phyloP scores from a whole-genome alignment of 2,888 invertebrate genomes.

The Andrena camellia region DNA sequence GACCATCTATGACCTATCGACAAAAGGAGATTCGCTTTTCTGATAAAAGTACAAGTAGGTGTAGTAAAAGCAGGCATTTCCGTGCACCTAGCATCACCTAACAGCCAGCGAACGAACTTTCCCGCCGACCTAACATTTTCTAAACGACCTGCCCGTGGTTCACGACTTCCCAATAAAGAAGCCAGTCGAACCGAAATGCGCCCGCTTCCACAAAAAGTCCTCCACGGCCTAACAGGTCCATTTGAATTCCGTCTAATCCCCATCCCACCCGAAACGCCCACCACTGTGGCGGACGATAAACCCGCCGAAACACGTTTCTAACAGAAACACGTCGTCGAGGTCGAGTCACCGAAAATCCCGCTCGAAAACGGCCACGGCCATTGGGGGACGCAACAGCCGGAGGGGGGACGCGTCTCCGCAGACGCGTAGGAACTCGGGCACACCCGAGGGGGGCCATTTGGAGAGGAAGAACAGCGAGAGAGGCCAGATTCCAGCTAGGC shows the following conservation, averaged over 20 bases:
- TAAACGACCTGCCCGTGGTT: too few species aligned
- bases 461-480: slow-evolving; percentile 84
- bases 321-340: slow-evolving; percentile 13
- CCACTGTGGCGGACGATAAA: background rate
- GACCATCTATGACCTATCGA: too few species aligned
- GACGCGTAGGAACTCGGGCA: slow-evolving; percentile 31
- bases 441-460: slow-evolving; percentile 30
- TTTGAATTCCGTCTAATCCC: slow-evolving; percentile 26
- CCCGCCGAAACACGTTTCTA: slow-evolving; percentile 10
- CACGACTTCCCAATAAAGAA: too few species aligned
- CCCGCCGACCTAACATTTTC: too few species aligned
- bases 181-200: too few species aligned
- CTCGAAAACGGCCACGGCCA: background rate
- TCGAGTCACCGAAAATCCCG: slow-evolving; percentile 15
- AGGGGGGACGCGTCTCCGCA: slow-evolving; percentile 11
- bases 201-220: background rate
- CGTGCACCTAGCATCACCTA: too few species aligned
- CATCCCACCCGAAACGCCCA: background rate
- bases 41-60: too few species aligned
- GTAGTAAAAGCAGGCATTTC: too few species aligned
- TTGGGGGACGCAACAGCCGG: background rate
- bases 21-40: too few species aligned
- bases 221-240: background rate
- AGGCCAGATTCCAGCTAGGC: slow-evolving; percentile 46
- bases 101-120: too few species aligned